A percentile compares a stretch with the other conserved stretches of the same genome.
Evolutionary conservation across 2,113 vertebrate genomes (phyloP).

Genomic region (Illadopsis cleaveri): DNA sequence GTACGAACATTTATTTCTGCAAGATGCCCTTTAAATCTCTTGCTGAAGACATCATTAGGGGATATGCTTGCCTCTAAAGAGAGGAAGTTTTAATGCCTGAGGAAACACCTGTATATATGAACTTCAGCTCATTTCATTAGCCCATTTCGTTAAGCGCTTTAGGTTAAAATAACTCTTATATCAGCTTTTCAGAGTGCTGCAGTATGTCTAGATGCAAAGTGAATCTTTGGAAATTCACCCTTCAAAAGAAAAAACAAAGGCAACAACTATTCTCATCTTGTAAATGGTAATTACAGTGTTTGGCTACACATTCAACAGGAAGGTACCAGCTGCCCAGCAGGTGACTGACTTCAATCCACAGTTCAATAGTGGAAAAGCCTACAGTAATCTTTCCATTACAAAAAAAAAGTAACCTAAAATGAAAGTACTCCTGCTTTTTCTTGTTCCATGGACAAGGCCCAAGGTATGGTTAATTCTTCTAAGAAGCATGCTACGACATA

Average conservation of each 20-base stretch:
- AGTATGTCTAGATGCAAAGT: neutral
- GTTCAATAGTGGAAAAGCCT: neutral
- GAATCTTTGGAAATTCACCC: neutral
- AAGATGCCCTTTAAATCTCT: neutral
- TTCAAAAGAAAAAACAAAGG: neutral
- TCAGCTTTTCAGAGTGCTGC: neutral
- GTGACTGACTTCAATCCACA: neutral
- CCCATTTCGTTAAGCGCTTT: neutral
- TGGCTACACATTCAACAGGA: neutral
- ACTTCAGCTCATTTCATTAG: neutral
- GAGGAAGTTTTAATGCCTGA: constrained; percentile 5
- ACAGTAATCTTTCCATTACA: neutral
- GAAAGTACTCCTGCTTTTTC: neutral
- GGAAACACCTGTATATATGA: constrained; percentile 19
- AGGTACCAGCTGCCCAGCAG: neutral
- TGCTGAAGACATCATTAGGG: neutral
- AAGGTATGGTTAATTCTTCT: neutral
- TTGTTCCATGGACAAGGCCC: neutral
- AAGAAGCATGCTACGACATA: neutral
- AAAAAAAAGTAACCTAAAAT: neutral
- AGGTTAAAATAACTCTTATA: neutral
- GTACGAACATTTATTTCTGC: neutral
- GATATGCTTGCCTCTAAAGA: neutral
- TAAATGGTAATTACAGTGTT: neutral
- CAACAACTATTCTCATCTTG: neutral